These are phyloP conservation scores for Atopsyche davidsoni DNA, from an alignment of 1,140 invertebrate genomes.

Conservation along the genomic window DNA sequence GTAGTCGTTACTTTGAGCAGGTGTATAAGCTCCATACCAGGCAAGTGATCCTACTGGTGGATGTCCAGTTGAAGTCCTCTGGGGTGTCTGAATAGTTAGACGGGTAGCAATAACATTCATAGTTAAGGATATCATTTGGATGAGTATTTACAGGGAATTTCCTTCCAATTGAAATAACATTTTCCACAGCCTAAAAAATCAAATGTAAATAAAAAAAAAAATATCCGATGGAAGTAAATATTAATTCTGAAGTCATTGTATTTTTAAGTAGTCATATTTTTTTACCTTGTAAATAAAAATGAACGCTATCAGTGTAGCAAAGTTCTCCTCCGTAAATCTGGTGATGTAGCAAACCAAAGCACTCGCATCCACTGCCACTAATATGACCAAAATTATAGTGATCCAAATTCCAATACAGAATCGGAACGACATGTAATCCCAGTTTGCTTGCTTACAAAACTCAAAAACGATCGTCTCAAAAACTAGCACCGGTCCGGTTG, in stretches of 20 bases:
- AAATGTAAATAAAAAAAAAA: slow-evolving; percentile 8
- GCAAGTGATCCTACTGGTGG: slow-evolving; percentile 58
- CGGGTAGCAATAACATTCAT: slow-evolving; percentile 62
- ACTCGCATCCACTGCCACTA: slow-evolving; percentile 94
- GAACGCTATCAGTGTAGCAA: slow-evolving; percentile 95
- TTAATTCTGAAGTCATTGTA: not conserved
- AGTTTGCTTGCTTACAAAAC: slow-evolving; percentile 80
- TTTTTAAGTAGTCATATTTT: not conserved
- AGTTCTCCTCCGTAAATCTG: slow-evolving; percentile 98
- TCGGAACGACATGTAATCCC: slow-evolving; percentile 89
- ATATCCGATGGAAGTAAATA: not conserved
- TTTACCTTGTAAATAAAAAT: slow-evolving; percentile 97
- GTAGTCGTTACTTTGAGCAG: no score
- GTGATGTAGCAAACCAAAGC: slow-evolving; percentile 99
- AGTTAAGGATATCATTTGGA: slow-evolving; percentile 49
- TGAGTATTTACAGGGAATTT: slow-evolving; percentile 68
- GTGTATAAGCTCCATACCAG: slow-evolving; percentile 51
- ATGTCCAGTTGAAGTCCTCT: slow-evolving; percentile 52
- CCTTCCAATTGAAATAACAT: slow-evolving; percentile 77
- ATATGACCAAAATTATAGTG: slow-evolving; percentile 73
- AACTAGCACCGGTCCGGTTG: slow-evolving; percentile 95
- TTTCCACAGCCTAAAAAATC: slow-evolving; percentile 68
- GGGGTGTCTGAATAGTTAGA: slow-evolving; percentile 44
- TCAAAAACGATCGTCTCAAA: slow-evolving; percentile 97
- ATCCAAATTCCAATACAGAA: slow-evolving; percentile 97